Conservation (phyloP, 2,113 vertebrate genomes). For the Anolis sagrei region DNA sequence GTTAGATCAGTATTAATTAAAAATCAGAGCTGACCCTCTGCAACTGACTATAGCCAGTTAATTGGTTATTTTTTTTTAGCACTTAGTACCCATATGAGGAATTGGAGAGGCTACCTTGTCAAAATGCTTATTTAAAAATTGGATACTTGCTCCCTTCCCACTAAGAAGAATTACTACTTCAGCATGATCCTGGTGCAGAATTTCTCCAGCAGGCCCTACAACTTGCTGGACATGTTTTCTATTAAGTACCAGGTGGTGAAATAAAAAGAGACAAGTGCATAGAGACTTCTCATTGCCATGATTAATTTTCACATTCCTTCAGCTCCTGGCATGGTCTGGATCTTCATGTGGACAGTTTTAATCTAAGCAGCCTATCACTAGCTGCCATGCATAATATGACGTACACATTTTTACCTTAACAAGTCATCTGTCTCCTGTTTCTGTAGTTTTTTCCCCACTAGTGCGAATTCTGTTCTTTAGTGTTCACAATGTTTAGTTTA, state of each 20-base stretch:
- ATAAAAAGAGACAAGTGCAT: slow-evolving; percentile 63
- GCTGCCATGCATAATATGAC: slow-evolving; percentile 47
- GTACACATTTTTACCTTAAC: slow-evolving; percentile 49
- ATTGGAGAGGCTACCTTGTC: neutral
- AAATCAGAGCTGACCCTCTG: neutral
- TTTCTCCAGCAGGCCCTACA: slow-evolving; percentile 8
- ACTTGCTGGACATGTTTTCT: slow-evolving; percentile 57
- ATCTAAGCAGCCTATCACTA: slow-evolving; percentile 42
- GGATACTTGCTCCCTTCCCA: neutral
- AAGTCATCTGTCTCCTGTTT: slow-evolving; percentile 36
- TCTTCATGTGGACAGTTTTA: slow-evolving; percentile 51
- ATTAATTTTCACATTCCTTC: slow-evolving; percentile 65
- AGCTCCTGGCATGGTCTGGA: slow-evolving; percentile 40
- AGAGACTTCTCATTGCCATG: slow-evolving; percentile 67
- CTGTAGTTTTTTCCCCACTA: slow-evolving; percentile 59
- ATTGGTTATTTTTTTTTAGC: neutral
- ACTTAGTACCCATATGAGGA: neutral
- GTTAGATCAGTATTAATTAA: neutral
- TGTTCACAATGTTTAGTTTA: slow-evolving; percentile 65
- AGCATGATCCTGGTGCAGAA: neutral
- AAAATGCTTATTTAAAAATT: slow-evolving; percentile 42
- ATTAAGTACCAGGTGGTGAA: slow-evolving; percentile 64
- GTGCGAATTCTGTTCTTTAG: slow-evolving; percentile 57
- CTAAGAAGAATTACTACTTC: slow-evolving; percentile 34
- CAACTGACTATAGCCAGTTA: slow-evolving; percentile 25